A percentile compares a stretch with the other conserved stretches of the same genome.
Conservation (phyloP, 2,113 vertebrate genomes). For the Monarcha castaneiventris region DNA sequence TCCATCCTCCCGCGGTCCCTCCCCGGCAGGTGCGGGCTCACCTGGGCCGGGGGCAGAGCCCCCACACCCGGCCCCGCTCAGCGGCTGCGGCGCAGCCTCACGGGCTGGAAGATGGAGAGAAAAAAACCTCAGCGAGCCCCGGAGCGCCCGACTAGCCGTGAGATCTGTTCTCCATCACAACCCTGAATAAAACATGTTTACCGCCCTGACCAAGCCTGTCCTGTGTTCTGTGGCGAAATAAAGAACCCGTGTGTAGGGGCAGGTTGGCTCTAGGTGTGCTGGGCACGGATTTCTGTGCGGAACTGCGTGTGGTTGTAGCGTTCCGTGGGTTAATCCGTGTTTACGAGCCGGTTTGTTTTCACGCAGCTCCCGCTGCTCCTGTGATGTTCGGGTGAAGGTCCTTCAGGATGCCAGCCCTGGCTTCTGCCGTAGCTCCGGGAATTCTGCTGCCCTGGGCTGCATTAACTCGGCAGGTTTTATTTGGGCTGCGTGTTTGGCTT, state of each 20-base stretch:
- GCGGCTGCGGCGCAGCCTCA: not conserved
- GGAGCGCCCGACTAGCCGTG: not conserved
- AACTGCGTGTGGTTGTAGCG: not conserved
- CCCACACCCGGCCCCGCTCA: not conserved
- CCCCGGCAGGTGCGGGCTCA: not conserved
- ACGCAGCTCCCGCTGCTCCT: not conserved
- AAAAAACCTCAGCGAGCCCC: not conserved
- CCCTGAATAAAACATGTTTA: not conserved
- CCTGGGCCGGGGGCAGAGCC: not conserved
- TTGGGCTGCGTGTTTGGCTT: not conserved
- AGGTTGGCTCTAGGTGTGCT: not conserved
- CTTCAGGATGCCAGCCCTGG: not conserved
- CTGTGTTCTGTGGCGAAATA: not conserved
- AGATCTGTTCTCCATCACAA: not conserved
- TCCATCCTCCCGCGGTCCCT: not conserved
- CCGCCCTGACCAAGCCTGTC: not conserved
- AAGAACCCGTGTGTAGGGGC: fast-evolving
- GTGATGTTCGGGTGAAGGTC: not conserved
- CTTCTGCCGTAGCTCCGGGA: not conserved
- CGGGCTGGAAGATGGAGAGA: not conserved
- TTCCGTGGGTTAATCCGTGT: not conserved
- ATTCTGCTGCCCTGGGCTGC: not conserved
- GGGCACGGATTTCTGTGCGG: not conserved
- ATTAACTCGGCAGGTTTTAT: not conserved
- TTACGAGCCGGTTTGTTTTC: not conserved